Evolutionary conservation across 2,113 vertebrate species (phyloP).

Genomic region (Calypte anna): DNA sequence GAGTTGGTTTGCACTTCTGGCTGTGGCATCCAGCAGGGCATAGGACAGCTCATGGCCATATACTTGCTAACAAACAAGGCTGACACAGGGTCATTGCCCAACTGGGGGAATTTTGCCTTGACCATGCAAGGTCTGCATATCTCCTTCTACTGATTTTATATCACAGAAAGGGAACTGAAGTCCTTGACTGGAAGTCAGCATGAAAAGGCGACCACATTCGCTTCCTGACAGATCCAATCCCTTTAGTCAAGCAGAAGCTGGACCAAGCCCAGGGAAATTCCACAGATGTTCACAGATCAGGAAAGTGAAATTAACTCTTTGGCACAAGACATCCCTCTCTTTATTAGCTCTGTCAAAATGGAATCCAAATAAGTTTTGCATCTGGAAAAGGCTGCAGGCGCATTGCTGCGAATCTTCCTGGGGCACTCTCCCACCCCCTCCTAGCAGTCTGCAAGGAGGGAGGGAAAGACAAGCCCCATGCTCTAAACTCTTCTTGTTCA

Average conservation of each 20-base stretch:
- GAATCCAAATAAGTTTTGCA: conserved; percentile 14
- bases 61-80: background rate
- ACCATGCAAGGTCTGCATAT: fast-evolving
- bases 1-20: background rate
- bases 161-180: background rate
- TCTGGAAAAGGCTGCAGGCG: conserved; percentile 17
- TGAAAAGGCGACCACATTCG: fast-evolving
- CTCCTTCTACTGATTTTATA: background rate
- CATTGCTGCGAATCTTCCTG: background rate
- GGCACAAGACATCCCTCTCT: background rate
- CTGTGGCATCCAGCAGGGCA: background rate
- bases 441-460: background rate
- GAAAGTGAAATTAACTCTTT: background rate
- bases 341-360: background rate
- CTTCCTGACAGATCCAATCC: background rate
- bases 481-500: background rate
- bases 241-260: background rate
- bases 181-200: background rate
- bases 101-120: background rate
- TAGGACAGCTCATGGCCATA: fast-evolving
- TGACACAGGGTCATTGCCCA: background rate
- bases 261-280: background rate
- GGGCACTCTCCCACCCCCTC: background rate
- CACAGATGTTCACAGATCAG: background rate
- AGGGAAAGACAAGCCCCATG: background rate